Base-by-base conservation (phyloP, 2,797 vertebrate species). In the Lagocephalus sceleratus region DNA sequence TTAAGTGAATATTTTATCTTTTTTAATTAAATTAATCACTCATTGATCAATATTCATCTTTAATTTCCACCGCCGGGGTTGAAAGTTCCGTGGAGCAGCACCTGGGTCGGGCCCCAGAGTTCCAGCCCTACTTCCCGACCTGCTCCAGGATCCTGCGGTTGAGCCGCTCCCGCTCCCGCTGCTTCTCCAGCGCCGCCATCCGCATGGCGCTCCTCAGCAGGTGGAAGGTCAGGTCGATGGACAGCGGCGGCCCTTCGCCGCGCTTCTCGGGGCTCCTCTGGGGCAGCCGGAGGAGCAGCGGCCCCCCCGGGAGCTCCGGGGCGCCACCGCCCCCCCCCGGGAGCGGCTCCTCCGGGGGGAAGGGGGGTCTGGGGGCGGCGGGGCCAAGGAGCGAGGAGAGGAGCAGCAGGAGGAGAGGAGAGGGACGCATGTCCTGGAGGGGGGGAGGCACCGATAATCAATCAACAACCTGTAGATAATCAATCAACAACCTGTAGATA, bases 141-240 rank as follows among this genome's bases (percentile, higher is more conserved):
- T 94, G 90, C 67, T 98, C 93, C 39, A 98, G 86, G 69, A 94
- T 84, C 60, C 91, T 89, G 73, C 94, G 94, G 87, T 98, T 98
- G 71, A 92, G 80, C 66, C 90, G 89, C 1, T 94, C 95, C 63
- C 92, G 95, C 80, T 93, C 91, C 44, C 89, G 87, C 83, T 94
- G 92, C 71, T 88, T 94, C 81, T 97, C 91, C 43, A 86, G 87
- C 73, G 92, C 91, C 47, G 94, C 93, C 82, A 95, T 92, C 63
- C 95, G 92, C 76, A 97, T 88, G 91, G 97, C 94, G 45, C 94
- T 93, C 81, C 94, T 86, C 62, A 98, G 90, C 54, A 98, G 90
- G 87, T 97, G 95, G 88, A 97, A 97, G 57, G 94, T 95, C 78
- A 98, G 92, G 87, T 98, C 94, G 69, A 98, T 95, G 67, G 95